Evolutionary conservation across 2,888 invertebrate genomes (phyloP).

Genomic region (Cyrtodaria siliqua): DNA sequence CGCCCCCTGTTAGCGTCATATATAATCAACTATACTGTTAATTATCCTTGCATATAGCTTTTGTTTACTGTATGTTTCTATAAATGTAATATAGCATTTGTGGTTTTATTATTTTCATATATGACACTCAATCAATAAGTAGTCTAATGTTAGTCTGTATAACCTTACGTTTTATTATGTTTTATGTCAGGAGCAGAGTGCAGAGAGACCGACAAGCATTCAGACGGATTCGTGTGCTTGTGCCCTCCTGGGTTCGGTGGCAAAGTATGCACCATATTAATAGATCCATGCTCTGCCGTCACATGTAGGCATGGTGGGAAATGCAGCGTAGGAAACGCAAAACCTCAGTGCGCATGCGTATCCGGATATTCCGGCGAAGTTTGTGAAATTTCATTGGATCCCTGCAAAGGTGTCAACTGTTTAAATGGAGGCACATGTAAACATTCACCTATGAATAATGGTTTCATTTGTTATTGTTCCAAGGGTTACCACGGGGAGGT

Average conservation of each 20-base stretch:
- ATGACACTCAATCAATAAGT: no score
- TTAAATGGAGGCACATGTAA: conserved; percentile 70
- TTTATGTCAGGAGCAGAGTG: conserved; percentile 46
- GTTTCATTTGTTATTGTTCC: conserved; percentile 64
- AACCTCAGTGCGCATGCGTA: conserved; percentile 63
- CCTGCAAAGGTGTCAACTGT: conserved; percentile 65
- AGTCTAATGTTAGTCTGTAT: no score
- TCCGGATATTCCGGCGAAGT: conserved; percentile 65
- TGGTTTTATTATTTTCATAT: no score
- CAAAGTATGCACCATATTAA: conserved; percentile 37
- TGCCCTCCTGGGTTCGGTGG: conserved; percentile 54
- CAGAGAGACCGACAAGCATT: not conserved
- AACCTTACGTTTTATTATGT: no score
- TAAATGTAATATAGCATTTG: no score
- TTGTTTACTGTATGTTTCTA: no score
- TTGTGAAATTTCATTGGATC: conserved; percentile 68
- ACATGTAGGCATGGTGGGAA: conserved; percentile 68
- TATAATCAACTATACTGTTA: no score
- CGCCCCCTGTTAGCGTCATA: no score
- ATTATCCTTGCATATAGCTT: no score
- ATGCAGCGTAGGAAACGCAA: conserved; percentile 50
- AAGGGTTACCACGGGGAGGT: conserved; percentile 66
- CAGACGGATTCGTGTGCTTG: conserved; percentile 30
- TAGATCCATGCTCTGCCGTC: conserved; percentile 64
- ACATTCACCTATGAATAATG: conserved; percentile 58